Evolutionary conservation across 2,113 vertebrate genomes (phyloP).

Genomic region (rabbit (Oryctolagus cuniculus)): mOryCun1.1 NC_091436.1:100411001-100411500

Average conservation of each 20-base stretch:
- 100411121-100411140: background rate
- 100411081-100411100: background rate
- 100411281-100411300: fast-evolving
- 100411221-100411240: background rate
- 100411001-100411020: background rate
- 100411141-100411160: background rate
- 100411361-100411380: background rate
- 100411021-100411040: background rate
- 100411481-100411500: no score
- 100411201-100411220: fast-evolving
- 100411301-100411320: background rate
- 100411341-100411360: background rate
- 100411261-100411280: fast-evolving
- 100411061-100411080: background rate
- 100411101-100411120: background rate
- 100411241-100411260: background rate
- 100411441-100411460: background rate
- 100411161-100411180: background rate
- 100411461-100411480: background rate
- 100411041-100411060: background rate
- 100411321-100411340: background rate
- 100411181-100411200: background rate
- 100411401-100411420: background rate
- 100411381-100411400: background rate
- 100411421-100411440: background rate